Percentiles rank a stretch among this genome's conserved stretches.
Conservation (phyloP, 2,113 vertebrate genomes). For the Chloropsis hardwickii region DNA sequence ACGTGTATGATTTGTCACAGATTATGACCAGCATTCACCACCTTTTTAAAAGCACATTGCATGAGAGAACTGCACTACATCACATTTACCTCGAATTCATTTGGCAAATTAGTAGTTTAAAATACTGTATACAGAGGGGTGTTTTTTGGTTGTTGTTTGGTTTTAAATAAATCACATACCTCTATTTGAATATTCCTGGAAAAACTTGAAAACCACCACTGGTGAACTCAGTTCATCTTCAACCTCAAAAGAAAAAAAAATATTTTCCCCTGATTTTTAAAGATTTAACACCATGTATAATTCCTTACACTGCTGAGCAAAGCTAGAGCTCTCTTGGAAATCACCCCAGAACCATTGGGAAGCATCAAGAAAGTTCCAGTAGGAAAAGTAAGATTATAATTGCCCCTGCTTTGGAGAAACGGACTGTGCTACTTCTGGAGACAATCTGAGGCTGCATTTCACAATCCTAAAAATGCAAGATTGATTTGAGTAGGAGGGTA, state of each 20-base stretch:
- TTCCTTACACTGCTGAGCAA: neutral
- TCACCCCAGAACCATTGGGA: neutral
- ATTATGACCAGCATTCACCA: neutral
- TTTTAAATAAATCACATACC: constrained; percentile 67
- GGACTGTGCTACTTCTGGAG: neutral
- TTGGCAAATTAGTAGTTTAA: neutral
- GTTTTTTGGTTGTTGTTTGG: neutral
- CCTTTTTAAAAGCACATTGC: neutral
- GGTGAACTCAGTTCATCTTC: constrained; percentile 91
- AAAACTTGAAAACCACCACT: constrained; percentile 92
- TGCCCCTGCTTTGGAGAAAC: neutral
- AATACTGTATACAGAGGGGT: neutral
- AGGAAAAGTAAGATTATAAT: neutral
- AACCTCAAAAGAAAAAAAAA: constrained; percentile 75
- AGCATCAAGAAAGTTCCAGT: neutral
- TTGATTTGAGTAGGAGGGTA: neutral
- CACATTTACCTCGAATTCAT: neutral
- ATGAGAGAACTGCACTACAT: neutral
- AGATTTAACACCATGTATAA: neutral
- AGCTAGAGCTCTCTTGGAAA: neutral
- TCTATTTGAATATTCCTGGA: constrained; percentile 70
- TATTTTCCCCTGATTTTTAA: neutral
- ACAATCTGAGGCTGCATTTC: neutral
- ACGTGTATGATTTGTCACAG: neutral
- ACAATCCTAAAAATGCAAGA: neutral